Evolutionary conservation across 2,888 invertebrate species (phyloP).

Genomic region (Tachina lurida): DNA sequence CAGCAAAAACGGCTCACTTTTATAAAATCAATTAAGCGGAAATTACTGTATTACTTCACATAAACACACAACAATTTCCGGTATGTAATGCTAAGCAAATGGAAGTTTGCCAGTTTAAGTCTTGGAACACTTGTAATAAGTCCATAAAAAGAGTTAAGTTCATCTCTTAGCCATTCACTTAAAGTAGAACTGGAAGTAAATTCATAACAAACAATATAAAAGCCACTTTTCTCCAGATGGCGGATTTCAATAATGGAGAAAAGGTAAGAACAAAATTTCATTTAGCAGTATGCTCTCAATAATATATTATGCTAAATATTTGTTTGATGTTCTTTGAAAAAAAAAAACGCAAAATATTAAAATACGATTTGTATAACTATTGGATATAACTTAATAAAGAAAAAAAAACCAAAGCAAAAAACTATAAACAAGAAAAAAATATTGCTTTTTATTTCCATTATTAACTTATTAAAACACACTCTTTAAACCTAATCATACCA

Average conservation of each 20-base stretch:
- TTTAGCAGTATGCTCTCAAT: constrained; percentile 8
- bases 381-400: constrained; percentile 43
- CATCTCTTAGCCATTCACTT: neutral
- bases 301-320: constrained; percentile 5
- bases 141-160: constrained; percentile 13
- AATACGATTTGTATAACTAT: constrained; percentile 31
- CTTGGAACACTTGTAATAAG: constrained; percentile 40
- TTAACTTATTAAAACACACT: neutral
- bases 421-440: constrained; percentile 18
- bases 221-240: neutral
- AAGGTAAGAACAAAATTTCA: neutral
- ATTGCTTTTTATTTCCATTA: constrained; percentile 5
- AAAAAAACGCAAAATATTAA: constrained; percentile 34
- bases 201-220: neutral
- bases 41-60: constrained; percentile 8
- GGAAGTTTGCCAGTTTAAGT: constrained; percentile 22
- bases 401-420: constrained; percentile 60
- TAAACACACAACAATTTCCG: neutral
- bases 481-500: neutral
- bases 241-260: neutral
- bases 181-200: neutral
- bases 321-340: constrained; percentile 38
- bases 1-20: too few relatives aligned
- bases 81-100: neutral
- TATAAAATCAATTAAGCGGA: too few relatives aligned